Conservation (phyloP, 2,113 vertebrate genomes). For the Halichoeres trimaculatus region DNA sequence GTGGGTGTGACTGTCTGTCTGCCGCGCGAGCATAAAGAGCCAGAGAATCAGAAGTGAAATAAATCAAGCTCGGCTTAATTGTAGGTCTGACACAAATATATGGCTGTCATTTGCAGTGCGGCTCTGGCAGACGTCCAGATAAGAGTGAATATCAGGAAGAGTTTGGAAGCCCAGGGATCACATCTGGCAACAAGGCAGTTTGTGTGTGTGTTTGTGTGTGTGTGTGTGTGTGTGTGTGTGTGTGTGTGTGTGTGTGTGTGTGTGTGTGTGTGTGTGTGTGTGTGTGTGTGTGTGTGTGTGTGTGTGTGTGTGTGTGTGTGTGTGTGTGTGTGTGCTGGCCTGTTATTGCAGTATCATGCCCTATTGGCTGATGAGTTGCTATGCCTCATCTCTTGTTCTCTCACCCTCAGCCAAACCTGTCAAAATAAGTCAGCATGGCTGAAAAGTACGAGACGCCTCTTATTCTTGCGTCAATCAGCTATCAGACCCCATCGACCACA, state of each 20-base stretch:
- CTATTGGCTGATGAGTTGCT: constrained; percentile 80
- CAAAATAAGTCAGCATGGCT: constrained; percentile 59
- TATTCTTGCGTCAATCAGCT: constrained; percentile 51
- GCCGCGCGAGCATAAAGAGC: constrained; percentile 10
- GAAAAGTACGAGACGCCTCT: constrained; percentile 48
- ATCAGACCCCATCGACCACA: constrained; percentile 38
- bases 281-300: neutral
- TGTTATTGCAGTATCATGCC: constrained; percentile 69
- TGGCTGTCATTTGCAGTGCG: constrained; percentile 32
- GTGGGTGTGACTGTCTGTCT: constrained; percentile 27
- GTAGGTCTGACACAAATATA: constrained; percentile 43
- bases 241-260: constrained; percentile 18
- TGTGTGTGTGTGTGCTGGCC: constrained; percentile 27
- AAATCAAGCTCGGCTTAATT: constrained; percentile 54
- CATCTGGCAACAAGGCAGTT: constrained; percentile 38
- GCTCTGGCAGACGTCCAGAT: constrained; percentile 39
- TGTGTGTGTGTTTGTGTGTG: constrained; percentile 14
- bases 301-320: constrained; percentile 14
- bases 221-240: constrained; percentile 19
- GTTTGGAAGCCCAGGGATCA: constrained; percentile 44
- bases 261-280: constrained; percentile 1
- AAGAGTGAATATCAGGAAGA: constrained; percentile 40
- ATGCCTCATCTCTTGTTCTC: constrained; percentile 68
- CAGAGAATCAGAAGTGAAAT: constrained; percentile 1
- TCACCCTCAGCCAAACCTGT: constrained; percentile 62